phyloP scores from a whole-genome alignment of 2,888 invertebrate genomes.

The Arenicola marina region DNA sequence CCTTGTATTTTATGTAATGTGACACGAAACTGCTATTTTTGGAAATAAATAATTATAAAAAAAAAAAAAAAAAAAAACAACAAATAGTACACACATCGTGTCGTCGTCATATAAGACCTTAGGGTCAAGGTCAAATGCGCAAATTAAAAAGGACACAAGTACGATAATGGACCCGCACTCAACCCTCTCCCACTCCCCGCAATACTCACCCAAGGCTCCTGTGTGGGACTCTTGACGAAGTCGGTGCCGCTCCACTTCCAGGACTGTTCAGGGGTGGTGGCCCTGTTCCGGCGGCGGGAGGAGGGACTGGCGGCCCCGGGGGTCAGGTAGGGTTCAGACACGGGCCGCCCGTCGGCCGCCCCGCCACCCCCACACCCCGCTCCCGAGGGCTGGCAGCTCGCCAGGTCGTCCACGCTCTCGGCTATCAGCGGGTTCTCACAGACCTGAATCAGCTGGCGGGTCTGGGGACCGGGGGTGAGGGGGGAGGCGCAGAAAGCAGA shows the following conservation, averaged over 20 bases:
- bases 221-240: slow-evolving; percentile 52
- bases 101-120: too few relatives aligned
- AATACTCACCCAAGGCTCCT: slow-evolving; percentile 71
- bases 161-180: too few relatives aligned
- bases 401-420: slow-evolving; percentile 69
- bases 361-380: too few relatives aligned
- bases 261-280: slow-evolving; percentile 29
- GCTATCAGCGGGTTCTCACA: slow-evolving; percentile 87
- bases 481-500: too few relatives aligned
- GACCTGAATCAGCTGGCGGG: slow-evolving; percentile 76
- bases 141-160: too few relatives aligned
- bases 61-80: too few relatives aligned
- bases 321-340: slow-evolving; percentile 4
- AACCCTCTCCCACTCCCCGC: background rate
- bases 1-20: too few relatives aligned
- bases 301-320: background rate
- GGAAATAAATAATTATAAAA: too few relatives aligned
- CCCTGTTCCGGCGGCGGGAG: background rate
- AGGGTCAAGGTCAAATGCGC: too few relatives aligned
- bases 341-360: background rate
- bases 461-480: too few relatives aligned
- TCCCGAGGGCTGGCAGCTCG: background rate
- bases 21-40: too few relatives aligned
- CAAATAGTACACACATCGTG: too few relatives aligned
- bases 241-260: slow-evolving; percentile 55